Evolutionary conservation across 2,113 vertebrate genomes (phyloP), one percentile per base, ranked within the genome.

Genomic region (Syngnathus floridae): DNA sequence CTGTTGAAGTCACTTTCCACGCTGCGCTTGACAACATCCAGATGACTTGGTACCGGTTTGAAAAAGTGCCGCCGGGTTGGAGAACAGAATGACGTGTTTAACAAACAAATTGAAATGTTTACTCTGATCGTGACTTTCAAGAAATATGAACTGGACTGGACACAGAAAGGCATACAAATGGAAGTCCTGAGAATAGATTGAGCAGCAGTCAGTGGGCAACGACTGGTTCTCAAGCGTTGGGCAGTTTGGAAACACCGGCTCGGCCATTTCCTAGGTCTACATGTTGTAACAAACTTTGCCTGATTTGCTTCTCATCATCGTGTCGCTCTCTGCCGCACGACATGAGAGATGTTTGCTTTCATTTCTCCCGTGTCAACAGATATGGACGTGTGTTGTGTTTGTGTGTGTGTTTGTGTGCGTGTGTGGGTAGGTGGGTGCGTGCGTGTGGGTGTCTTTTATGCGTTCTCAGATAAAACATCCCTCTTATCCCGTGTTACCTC

Each of bases 401-500:
- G 26, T 31, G 26, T 31, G 26, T 31, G 26, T 3, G 26, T 31
- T 2, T 31, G 26, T 31, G 26, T 31, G 26, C 37, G 56, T 13
- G 43, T 5, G 45, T 17, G 3, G 26, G 26, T 31, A 3, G 26
- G 48, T 65, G 59, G 38, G 7, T 64, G 64, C 61, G 69, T 65
- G 62, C 43, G 56, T 13, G 43, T 7, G 45, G 26, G 14, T 63
- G 72, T 78, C 65, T 78, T 84, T 83, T 83, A 78, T 78, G 74
- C 54, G 70, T 80, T 83, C 65, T 46, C 54, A 70, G 73, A 82
- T 79, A 82, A 81, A 83, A 78, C 69, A 72, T 76, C 62, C 65
- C 67, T 56, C 43, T 66, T 21, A 68, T 79, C 77, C 70, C 45
- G 22, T 83, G 81, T 84, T 81, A 86, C 81, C 82, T 85, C 82